Percentiles rank a stretch among this genome's conserved stretches.
phyloP scores from a whole-genome alignment of 2,113 vertebrate species.

The Irena cyanogastra region DNA sequence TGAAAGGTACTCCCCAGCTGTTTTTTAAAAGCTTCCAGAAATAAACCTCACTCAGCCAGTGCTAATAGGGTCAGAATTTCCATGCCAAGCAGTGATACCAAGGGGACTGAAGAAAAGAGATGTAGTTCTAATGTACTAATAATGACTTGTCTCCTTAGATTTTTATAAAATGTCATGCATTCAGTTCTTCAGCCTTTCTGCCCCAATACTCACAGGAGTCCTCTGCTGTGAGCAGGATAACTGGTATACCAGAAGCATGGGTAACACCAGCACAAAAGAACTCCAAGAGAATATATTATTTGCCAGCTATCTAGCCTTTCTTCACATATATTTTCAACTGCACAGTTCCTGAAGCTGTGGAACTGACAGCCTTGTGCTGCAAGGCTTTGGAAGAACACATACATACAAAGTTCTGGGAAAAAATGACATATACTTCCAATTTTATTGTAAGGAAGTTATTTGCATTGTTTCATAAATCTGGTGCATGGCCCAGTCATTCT shows the following conservation, averaged over 20 bases:
- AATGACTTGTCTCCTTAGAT: background rate
- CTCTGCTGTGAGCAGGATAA: background rate
- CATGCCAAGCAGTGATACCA: background rate
- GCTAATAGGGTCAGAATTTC: constrained; percentile 31
- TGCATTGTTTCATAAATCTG: background rate
- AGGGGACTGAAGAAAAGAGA: background rate
- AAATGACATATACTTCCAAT: background rate
- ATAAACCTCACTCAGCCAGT: background rate
- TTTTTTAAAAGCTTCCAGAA: constrained; percentile 48
- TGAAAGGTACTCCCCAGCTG: constrained; percentile 32
- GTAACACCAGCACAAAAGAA: background rate
- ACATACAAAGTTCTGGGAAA: background rate
- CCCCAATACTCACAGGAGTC: background rate
- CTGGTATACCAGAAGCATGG: background rate
- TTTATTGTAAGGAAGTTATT: background rate
- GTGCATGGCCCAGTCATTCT: background rate
- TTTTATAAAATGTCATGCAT: background rate
- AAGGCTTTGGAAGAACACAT: background rate
- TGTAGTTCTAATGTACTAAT: constrained; percentile 5
- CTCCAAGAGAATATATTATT: background rate
- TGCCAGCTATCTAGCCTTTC: background rate
- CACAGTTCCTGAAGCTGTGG: background rate
- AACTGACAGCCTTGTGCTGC: background rate
- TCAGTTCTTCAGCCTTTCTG: background rate
- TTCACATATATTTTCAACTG: background rate